Conservation (phyloP, 2,797 vertebrate genomes). For the Coregonus ussuriensis region DNA sequence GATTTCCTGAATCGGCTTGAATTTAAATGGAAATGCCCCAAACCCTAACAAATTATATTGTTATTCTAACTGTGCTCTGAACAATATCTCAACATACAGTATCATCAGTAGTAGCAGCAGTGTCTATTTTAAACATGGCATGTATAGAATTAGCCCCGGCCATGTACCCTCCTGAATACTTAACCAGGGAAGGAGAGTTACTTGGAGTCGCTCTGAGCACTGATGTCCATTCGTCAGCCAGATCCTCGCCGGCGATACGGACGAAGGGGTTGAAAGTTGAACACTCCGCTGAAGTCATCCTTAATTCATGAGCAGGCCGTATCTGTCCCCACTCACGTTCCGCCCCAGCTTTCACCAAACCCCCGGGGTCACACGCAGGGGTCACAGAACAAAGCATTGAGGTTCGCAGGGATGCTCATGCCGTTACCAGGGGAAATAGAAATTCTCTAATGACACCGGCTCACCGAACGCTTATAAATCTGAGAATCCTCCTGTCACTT, state of each 20-base stretch:
- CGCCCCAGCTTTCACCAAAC: conserved; percentile 54
- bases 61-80: neutral
- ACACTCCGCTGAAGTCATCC: conserved; percentile 67
- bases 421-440: conserved; percentile 66
- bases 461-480: conserved; percentile 73
- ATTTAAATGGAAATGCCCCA: too few relatives aligned
- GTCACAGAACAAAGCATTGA: conserved; percentile 48
- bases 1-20: neutral
- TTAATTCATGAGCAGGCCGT: conserved; percentile 71
- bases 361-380: conserved; percentile 61
- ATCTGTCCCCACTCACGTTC: conserved; percentile 50
- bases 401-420: conserved; percentile 41
- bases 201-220: conserved; percentile 41
- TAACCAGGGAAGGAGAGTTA: conserved; percentile 39
- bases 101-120: neutral
- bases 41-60: neutral
- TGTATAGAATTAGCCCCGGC: conserved; percentile 20
- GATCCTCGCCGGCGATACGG: conserved; percentile 62
- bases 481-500: conserved; percentile 71
- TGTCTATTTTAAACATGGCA: conserved; percentile 48
- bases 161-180: conserved; percentile 54
- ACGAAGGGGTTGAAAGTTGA: conserved; percentile 62
- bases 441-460: conserved; percentile 74
- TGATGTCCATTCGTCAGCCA: conserved; percentile 68
- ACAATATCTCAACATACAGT: neutral